Base-by-base conservation (phyloP, 2,888 invertebrate species). In the Drosophila lacicola region DNA sequence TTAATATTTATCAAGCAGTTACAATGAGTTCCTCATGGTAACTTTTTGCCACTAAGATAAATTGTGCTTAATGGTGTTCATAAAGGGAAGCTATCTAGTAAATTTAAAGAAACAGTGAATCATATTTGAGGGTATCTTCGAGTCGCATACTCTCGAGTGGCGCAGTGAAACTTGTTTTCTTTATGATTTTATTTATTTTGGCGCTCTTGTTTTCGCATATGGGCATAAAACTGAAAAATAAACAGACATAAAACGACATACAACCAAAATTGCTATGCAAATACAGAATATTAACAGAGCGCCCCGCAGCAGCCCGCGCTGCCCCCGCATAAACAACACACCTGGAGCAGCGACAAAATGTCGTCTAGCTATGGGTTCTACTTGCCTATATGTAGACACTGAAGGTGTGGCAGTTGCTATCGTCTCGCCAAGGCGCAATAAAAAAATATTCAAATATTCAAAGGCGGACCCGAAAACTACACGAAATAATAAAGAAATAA, bases 161-260 rank as follows among this genome's bases (percentile, higher is more conserved):
- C 11, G 8, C 14, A 37, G 3, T 9, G 21, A n/a, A 51, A 51
- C 50, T 39, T 49, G 45, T 64, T 62, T 45, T 68, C 29, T 83
- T 78, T 82, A 76, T 74, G 81, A 80, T 76, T 73, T 71, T 82
- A 78, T 86, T 78, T 76, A 64, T 79, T 68, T 78, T 69, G 42
- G 70, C 64, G 78, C 73, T 87, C 80, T 80, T 84, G 74, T 84
- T 84, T 88, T 88, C 86, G 86, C 85, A 72, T 80, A 85, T 80
- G 80, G 80, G 70, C 86, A 86, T 86, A 85, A 85, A 85, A 85
- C 80, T 85, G 70, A 85, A 88, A 85, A 72, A 72, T 78, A 79
- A 85, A 85, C 81, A 88, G 47, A 72, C 83, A 82, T 79, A 77
- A 77, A 76, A 70, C 66, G 81, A 82, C 64, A 80, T 57, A 80